phyloP scores from a whole-genome alignment of 2,888 invertebrate genomes.

The Diplazon laetatorius region DNA sequence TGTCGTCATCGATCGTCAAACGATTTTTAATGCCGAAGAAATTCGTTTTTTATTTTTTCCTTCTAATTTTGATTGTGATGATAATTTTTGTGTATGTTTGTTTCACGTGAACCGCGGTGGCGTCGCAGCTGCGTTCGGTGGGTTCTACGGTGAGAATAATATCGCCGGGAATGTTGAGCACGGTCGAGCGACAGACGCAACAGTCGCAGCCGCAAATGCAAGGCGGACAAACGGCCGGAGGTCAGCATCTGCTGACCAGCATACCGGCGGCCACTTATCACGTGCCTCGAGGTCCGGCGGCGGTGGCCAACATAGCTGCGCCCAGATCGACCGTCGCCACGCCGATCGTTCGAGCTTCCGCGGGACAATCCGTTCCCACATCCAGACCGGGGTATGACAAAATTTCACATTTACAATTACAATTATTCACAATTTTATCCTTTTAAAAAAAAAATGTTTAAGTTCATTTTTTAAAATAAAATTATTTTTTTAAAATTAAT shows the following conservation, averaged over 20 bases:
- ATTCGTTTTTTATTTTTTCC: background rate
- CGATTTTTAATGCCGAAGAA: background rate
- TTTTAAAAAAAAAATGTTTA: too few relatives aligned
- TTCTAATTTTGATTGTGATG: slow-evolving; percentile 11
- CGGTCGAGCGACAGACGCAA: slow-evolving; percentile 77
- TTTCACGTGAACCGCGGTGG: slow-evolving; percentile 42
- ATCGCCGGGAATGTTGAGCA: slow-evolving; percentile 78
- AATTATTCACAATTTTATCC: too few relatives aligned
- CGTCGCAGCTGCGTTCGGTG: slow-evolving; percentile 77
- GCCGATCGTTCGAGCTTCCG: slow-evolving; percentile 78
- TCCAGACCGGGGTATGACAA: slow-evolving; percentile 76
- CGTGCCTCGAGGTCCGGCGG: slow-evolving; percentile 86
- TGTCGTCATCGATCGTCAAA: background rate
- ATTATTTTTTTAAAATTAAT: too few relatives aligned
- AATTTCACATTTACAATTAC: slow-evolving; percentile 14
- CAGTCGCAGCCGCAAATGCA: slow-evolving; percentile 70
- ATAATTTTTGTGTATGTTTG: slow-evolving; percentile 49
- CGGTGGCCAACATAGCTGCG: slow-evolving; percentile 89
- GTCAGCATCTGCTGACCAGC: slow-evolving; percentile 79
- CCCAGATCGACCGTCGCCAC: slow-evolving; percentile 87
- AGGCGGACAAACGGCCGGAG: slow-evolving; percentile 68
- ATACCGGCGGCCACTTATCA: slow-evolving; percentile 82
- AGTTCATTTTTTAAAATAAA: too few relatives aligned
- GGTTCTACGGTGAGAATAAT: slow-evolving; percentile 80
- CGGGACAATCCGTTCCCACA: slow-evolving; percentile 77